Evolutionary conservation across 2,888 invertebrate species (phyloP).

Genomic region (Hedya salicella): DNA sequence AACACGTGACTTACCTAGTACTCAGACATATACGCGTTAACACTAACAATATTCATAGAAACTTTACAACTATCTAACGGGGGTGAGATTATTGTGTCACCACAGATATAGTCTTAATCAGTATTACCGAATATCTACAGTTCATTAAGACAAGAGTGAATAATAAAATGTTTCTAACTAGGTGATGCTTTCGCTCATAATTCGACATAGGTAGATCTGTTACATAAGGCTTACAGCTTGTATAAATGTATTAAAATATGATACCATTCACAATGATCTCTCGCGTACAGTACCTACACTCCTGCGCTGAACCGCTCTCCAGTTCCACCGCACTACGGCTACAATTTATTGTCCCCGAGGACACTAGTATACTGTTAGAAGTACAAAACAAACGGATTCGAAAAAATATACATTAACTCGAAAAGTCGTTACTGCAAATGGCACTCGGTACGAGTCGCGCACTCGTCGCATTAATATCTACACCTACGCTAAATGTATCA

Average conservation of each 20-base stretch:
- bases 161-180: conserved; percentile 67
- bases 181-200: conserved; percentile 60
- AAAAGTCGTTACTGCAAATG: conserved; percentile 74
- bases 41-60: conserved; percentile 55
- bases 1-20: conserved; percentile 38
- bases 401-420: conserved; percentile 63
- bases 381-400: conserved; percentile 63
- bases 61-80: conserved; percentile 61
- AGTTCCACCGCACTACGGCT: conserved; percentile 55
- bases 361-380: conserved; percentile 58
- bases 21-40: conserved; percentile 44
- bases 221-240: conserved; percentile 69
- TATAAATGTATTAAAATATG: conserved; percentile 80
- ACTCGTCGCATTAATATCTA: conserved; percentile 71
- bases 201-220: conserved; percentile 64
- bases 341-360: conserved; percentile 71
- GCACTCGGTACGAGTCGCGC: conserved; percentile 76
- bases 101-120: conserved; percentile 55
- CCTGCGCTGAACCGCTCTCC: conserved; percentile 42
- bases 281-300: conserved; percentile 48
- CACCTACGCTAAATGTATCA: conserved; percentile 80
- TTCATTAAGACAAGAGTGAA: conserved; percentile 57
- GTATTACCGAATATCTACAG: conserved; percentile 58
- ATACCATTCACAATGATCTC: conserved; percentile 77
- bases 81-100: conserved; percentile 57